These are phyloP conservation scores for Archips xylosteana DNA, from an alignment of 2,888 invertebrate genomes.

Conservation along the genomic window DNA sequence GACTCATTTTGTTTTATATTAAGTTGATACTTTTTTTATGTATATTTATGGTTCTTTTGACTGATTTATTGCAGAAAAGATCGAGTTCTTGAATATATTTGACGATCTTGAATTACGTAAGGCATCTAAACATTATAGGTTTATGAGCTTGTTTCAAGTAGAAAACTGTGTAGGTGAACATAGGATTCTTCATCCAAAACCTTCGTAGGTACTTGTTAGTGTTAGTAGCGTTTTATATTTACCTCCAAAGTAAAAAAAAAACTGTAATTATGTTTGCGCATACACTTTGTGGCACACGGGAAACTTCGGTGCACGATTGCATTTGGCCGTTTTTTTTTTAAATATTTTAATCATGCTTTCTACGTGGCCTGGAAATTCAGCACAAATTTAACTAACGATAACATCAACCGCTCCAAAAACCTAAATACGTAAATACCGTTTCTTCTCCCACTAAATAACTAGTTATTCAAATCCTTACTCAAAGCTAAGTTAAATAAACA, in stretches of 20 bases:
- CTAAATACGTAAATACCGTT: neutral
- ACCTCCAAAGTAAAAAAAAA: no score
- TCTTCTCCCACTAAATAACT: neutral
- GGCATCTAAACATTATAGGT: neutral
- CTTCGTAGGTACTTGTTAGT: no score
- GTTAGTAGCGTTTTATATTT: no score
- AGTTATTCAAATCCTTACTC: constrained; percentile 9
- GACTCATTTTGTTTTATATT: neutral
- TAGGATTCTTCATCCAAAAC: no score
- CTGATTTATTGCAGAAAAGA: constrained; percentile 21
- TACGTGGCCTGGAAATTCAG: neutral
- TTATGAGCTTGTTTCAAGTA: neutral
- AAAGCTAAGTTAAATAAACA: neutral
- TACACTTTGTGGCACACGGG: no score
- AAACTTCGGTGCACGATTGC: no score
- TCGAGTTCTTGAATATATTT: neutral
- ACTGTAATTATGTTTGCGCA: no score
- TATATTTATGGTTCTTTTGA: constrained; percentile 19
- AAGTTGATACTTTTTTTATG: constrained; percentile 17
- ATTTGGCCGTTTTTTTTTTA: no score
- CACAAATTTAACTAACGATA: neutral
- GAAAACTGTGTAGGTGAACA: neutral
- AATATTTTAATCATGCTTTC: neutral
- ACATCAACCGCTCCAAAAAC: neutral
- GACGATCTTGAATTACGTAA: neutral